Conservation (phyloP, 2,888 invertebrate species). For the Sesamia inferens region DNA sequence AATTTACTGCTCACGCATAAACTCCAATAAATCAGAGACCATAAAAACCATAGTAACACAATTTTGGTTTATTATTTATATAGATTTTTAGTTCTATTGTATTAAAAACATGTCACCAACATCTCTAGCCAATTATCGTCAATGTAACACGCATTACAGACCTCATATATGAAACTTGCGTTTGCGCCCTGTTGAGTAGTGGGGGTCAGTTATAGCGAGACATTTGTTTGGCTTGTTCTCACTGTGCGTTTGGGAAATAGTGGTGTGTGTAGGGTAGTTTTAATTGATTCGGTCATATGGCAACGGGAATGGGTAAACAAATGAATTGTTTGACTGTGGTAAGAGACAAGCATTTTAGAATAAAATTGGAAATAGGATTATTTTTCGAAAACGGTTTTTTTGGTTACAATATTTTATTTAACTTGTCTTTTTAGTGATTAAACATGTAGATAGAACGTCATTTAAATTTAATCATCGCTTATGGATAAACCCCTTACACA, state of each 20-base stretch:
- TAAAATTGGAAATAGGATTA: not conserved
- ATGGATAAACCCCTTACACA: too few relatives aligned
- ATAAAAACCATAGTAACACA: too few relatives aligned
- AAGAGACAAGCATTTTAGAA: not conserved
- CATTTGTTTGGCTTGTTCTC: constrained; percentile 79
- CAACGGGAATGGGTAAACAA: not conserved
- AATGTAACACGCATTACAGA: constrained; percentile 76
- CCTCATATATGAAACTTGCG: constrained; percentile 61
- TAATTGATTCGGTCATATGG: constrained; percentile 51
- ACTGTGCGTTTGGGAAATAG: constrained; percentile 51
- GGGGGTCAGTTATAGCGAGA: constrained; percentile 50
- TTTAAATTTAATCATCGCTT: too few relatives aligned
- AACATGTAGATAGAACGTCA: too few relatives aligned
- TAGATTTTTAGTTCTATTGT: not conserved
- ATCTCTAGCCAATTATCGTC: constrained; percentile 34
- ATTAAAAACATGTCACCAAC: constrained; percentile 30
- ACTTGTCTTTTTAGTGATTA: too few relatives aligned
- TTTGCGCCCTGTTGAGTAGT: constrained; percentile 42
- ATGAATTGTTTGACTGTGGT: not conserved
- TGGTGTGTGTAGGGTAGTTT: constrained; percentile 44
- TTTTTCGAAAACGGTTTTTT: not conserved
- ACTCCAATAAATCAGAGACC: too few relatives aligned
- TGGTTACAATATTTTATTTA: not conserved
- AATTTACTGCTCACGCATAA: too few relatives aligned
- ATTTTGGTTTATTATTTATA: too few relatives aligned